Base-by-base conservation (phyloP, 2,888 invertebrate species). In the Megamerina dolium region DNA sequence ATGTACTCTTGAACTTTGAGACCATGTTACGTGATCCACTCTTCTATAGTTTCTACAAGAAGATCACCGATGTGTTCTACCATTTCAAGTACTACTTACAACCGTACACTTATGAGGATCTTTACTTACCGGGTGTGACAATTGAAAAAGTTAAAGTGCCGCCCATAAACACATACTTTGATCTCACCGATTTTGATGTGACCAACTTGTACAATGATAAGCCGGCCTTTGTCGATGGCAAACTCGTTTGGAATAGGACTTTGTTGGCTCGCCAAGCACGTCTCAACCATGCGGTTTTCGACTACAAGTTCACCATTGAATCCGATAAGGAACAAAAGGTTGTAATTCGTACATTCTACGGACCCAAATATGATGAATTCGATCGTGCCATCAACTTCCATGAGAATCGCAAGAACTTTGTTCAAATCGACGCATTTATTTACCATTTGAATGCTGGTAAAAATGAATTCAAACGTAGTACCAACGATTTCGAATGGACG, bases 131-230 rank as follows among this genome's bases (percentile, higher is more conserved):
- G 1, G 81, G 79, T 20, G 75, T 82, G n/a, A 76, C 77, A 49
- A 74, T 83, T 43, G 75, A 80, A 45, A 75, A 75, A 14, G 72
- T 82, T 2, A 68, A 74, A 4, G 75, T 80, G 19, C n/a, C n/a
- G n/a, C n/a, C n/a, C n/a, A n/a, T 86, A n/a, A 68, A 78, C 21
- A 85, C 85, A 5, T 82, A 77, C 73, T 83, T 82, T 64, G 82
- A 82, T 50, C 60, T 81, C 45, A 75, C 73, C 57, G 77, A 78
- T 57, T 60, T 78, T 46, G 80, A 82, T 54, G 70, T 85, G 3
- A 76, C 54, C 32, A 58, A 52, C 41, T 44, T 60, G 38, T 30
- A 57, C 45, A 58, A 57, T 41, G 54, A 56, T 26, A 53, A 59
- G 30, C 53, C 55, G 53, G 37, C 45, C 16, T 58, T 59, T 48